Evolutionary conservation across 1,140 invertebrate species (phyloP).

Genomic region (Dryas iulia): DNA sequence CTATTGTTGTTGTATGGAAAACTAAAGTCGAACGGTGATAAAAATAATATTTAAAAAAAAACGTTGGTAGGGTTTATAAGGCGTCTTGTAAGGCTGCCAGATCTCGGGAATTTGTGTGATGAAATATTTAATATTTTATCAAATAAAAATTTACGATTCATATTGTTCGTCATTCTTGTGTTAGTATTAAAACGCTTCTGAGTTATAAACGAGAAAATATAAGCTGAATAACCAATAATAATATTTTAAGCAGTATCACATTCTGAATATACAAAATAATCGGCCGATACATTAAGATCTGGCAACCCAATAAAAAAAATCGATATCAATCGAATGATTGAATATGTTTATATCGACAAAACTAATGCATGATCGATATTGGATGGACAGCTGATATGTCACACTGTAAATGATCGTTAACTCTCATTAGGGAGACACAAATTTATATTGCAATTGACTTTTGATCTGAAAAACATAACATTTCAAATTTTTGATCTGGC

Average conservation of each 20-base stretch:
- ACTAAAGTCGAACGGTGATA: neutral
- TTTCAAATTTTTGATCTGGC: neutral
- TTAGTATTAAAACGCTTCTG: too few relatives aligned
- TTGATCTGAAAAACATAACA: neutral
- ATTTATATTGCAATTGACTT: neutral
- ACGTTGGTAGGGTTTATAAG: neutral
- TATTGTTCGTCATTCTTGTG: too few relatives aligned
- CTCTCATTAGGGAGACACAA: neutral
- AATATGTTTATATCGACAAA: neutral
- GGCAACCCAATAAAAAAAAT: constrained; percentile 1
- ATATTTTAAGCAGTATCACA: neutral
- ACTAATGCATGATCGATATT: constrained; percentile 1
- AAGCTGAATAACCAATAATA: too few relatives aligned
- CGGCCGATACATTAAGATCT: neutral
- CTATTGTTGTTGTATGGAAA: neutral
- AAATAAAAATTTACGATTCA: too few relatives aligned
- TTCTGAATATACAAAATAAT: neutral
- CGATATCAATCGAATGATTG: neutral
- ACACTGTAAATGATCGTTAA: neutral
- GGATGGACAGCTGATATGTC: neutral
- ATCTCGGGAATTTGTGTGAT: neutral
- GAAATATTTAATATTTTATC: too few relatives aligned
- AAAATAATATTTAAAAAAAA: neutral
- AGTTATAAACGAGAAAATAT: too few relatives aligned
- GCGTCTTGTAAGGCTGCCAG: neutral